Evolutionary conservation across 2,888 invertebrate genomes (phyloP).

Genomic region (Amblyjoppa fuscipennis): DNA sequence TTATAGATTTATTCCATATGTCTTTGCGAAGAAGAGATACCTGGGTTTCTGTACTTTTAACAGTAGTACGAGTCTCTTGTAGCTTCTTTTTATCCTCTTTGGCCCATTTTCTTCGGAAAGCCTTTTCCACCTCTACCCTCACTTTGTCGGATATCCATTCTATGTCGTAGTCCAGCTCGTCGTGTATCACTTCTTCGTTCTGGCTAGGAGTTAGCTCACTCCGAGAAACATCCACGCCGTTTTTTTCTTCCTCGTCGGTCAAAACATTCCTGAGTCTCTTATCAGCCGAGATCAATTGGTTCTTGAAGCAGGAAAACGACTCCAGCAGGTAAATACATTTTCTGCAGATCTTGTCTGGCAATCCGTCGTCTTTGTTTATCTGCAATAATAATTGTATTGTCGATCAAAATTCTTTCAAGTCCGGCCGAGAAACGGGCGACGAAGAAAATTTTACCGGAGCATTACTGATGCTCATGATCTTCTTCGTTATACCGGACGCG

Average conservation of each 20-base stretch:
- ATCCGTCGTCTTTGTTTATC: conserved; percentile 67
- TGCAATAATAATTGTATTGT: conserved; percentile 40
- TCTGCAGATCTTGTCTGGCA: conserved; percentile 73
- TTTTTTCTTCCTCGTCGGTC: neutral
- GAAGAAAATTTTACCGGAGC: conserved; percentile 67
- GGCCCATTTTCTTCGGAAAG: conserved; percentile 58
- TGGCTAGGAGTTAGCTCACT: neutral
- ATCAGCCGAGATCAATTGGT: conserved; percentile 71
- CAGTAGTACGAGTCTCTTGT: neutral
- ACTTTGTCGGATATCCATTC: conserved; percentile 73
- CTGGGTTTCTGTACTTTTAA: neutral
- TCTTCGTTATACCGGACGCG: conserved; percentile 65
- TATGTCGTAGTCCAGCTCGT: conserved; percentile 69
- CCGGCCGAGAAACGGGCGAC: neutral
- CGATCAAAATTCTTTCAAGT: neutral
- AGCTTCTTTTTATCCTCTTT: conserved; percentile 26
- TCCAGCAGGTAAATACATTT: conserved; percentile 74
- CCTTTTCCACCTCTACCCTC: conserved; percentile 70
- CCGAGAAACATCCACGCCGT: neutral
- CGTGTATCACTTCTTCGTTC: conserved; percentile 28
- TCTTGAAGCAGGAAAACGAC: conserved; percentile 71
- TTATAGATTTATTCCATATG: neutral
- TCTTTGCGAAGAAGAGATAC: neutral
- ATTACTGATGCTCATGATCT: conserved; percentile 68
- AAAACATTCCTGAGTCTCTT: conserved; percentile 59